Percentiles rank a stretch among this genome's conserved stretches.
Conservation (phyloP, 2,113 vertebrate genomes). For the Colinus virginianus region DNA sequence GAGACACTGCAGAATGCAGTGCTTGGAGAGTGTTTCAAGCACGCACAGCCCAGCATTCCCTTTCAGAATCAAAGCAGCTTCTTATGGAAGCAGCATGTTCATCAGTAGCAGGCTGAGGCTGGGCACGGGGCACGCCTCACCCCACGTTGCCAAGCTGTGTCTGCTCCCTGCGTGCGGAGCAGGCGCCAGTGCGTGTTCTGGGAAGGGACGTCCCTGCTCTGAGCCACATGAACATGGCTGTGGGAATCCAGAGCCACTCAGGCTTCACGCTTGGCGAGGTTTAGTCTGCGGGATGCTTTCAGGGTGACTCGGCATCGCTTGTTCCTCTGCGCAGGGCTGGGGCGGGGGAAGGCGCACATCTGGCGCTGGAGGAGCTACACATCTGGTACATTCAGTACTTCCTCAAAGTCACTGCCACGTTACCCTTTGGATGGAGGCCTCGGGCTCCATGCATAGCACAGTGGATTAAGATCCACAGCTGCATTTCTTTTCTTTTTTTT, state of each 20-base stretch:
- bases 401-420: conserved; percentile 57
- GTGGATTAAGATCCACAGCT: neutral
- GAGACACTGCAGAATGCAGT: neutral
- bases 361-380: neutral
- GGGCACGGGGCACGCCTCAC: neutral
- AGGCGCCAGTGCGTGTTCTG: neutral
- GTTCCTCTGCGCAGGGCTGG: neutral
- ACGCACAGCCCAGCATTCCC: neutral
- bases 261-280: neutral
- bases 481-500: neutral
- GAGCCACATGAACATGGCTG: neutral
- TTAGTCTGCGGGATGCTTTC: neutral
- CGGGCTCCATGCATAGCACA: neutral
- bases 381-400: conserved; percentile 69
- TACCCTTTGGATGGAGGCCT: conserved; percentile 34
- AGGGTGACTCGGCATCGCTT: neutral
- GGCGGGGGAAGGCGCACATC: neutral
- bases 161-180: neutral
- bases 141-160: neutral
- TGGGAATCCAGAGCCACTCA: neutral
- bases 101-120: accelerated
- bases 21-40: neutral
- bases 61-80: neutral
- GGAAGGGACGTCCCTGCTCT: neutral
- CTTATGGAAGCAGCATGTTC: neutral